Evolutionary conservation across 2,113 vertebrate species (phyloP).

Genomic region (Myotis lucifugus): DNA sequence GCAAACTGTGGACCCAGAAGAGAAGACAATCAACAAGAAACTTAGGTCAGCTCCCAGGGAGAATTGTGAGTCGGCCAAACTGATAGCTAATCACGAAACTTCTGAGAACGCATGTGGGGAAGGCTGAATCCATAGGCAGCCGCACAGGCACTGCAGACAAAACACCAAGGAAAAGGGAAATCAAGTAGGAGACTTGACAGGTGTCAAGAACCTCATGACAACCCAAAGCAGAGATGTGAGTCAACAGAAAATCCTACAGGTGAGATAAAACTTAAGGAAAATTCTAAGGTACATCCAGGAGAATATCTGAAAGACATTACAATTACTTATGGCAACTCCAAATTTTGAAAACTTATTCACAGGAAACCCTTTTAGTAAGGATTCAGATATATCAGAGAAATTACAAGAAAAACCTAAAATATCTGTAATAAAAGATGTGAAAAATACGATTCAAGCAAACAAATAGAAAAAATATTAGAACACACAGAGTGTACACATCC

Average conservation of each 20-base stretch:
- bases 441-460: conserved; percentile 1
- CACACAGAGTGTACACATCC: background rate
- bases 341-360: background rate
- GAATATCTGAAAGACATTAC: background rate
- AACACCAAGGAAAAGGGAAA: background rate
- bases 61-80: background rate
- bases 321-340: background rate
- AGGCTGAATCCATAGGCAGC: background rate
- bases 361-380: background rate
- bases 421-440: background rate
- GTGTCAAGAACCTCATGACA: background rate
- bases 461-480: background rate
- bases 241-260: background rate
- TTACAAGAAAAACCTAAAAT: background rate
- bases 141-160: background rate
- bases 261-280: background rate
- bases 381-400: background rate
- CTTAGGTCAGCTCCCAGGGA: background rate
- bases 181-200: background rate
- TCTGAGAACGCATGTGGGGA: background rate
- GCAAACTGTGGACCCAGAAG: background rate
- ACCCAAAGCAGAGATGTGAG: background rate
- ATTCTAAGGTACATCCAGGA: background rate
- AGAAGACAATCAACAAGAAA: background rate
- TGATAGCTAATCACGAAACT: background rate